phyloP scores from a whole-genome alignment of 1,140 invertebrate species.

The Cheumatopsyche charites region DNA sequence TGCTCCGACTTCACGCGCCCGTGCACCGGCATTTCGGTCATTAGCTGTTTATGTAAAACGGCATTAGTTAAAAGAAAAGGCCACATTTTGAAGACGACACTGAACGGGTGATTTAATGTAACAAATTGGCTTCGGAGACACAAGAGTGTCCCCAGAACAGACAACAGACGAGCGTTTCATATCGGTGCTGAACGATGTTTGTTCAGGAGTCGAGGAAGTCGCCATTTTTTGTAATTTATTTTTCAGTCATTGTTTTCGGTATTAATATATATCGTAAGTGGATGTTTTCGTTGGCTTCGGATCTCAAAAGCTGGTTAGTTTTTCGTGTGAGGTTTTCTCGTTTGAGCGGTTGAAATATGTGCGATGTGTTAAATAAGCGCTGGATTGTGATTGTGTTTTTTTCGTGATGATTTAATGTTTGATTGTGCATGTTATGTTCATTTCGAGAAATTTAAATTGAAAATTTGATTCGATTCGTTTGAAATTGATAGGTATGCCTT shows the following conservation, averaged over 20 bases:
- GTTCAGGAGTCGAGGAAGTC: background rate
- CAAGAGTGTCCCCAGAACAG: background rate
- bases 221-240: too few species aligned
- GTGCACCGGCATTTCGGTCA: slow-evolving; percentile 38
- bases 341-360: slow-evolving; percentile 13
- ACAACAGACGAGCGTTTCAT: too few species aligned
- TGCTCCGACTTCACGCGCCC: slow-evolving; percentile 32
- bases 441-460: too few species aligned
- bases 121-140: slow-evolving; percentile 34
- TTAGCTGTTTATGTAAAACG: slow-evolving; percentile 42
- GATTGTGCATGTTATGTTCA: too few species aligned
- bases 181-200: too few species aligned
- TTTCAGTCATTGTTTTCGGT: background rate
- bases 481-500: too few species aligned
- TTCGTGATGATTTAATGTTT: too few species aligned
- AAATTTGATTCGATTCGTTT: too few species aligned
- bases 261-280: too few species aligned
- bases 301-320: background rate
- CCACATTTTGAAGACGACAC: slow-evolving; percentile 38
- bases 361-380: background rate
- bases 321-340: slow-evolving; percentile 2
- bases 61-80: slow-evolving; percentile 30
- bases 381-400: too few species aligned
- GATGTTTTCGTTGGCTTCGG: too few species aligned
- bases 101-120: slow-evolving; percentile 43